phyloP scores from a whole-genome alignment of 64 coral and sea anemone genomes.

The Actinia equina region DNA sequence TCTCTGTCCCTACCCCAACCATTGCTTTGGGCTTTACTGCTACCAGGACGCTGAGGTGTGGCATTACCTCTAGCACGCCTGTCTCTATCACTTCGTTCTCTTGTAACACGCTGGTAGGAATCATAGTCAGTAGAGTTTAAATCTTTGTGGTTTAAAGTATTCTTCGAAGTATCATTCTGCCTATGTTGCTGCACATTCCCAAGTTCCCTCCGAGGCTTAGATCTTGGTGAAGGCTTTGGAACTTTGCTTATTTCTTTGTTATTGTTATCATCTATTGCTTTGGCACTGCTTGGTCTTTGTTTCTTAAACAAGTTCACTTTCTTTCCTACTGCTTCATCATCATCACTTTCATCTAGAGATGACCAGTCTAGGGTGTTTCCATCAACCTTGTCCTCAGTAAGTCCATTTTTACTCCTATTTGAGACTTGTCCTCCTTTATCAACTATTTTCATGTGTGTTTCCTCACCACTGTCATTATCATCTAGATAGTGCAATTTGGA shows the following conservation, averaged over 20 bases:
- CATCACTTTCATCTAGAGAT: conserved; percentile 16
- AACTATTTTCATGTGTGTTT: not conserved
- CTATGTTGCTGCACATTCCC: not conserved
- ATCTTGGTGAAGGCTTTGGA: conserved; percentile 26
- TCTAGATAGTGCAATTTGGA: conserved; percentile 10
- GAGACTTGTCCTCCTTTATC: not conserved
- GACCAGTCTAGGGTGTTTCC: not conserved
- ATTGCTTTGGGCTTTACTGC: conserved; percentile 14
- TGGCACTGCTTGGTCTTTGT: not conserved
- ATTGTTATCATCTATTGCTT: not conserved
- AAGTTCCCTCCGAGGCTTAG: not conserved
- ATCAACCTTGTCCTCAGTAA: conserved; percentile 1
- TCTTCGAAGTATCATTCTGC: not conserved
- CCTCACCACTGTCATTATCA: not conserved
- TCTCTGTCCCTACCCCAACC: not conserved
- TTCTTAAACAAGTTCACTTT: conserved; percentile 1
- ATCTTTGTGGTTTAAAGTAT: not conserved
- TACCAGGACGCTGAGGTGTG: conserved; percentile 32
- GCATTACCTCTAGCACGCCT: conserved; percentile 8
- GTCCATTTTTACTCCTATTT: not conserved
- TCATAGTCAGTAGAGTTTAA: not conserved
- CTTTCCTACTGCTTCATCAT: not conserved
- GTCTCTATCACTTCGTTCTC: not conserved
- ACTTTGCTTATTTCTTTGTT: not conserved
- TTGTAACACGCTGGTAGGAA: not conserved